Percentiles rank a stretch among this genome's conserved stretches.
phyloP scores from a whole-genome alignment of 2,797 vertebrate species.

The Centropyge bicolor region DNA sequence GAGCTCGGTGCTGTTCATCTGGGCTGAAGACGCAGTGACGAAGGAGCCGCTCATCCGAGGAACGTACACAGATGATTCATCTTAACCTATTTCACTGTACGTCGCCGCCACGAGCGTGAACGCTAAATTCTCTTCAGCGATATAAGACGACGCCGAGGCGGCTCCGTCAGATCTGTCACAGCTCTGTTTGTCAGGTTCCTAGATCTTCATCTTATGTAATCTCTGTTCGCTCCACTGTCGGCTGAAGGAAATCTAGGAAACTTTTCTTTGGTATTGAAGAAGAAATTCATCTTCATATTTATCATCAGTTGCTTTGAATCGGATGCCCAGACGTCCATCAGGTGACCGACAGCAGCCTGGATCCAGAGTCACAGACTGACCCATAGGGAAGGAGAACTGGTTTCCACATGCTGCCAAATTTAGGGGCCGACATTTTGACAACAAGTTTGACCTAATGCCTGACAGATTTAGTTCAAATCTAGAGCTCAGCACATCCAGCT shows the following conservation, averaged over 20 bases:
- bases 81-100: conserved; percentile 52
- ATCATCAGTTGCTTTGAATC: not conserved
- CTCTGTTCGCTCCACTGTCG: not conserved
- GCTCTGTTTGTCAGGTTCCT: conserved; percentile 25
- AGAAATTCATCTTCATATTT: not conserved
- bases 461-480: not conserved
- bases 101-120: conserved; percentile 34
- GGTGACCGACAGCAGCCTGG: not conserved
- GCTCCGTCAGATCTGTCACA: conserved; percentile 40
- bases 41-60: conserved; percentile 54
- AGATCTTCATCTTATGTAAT: conserved; percentile 21
- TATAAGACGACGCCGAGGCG: conserved; percentile 36
- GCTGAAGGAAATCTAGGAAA: conserved; percentile 30
- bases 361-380: not conserved
- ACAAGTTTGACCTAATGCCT: not conserved
- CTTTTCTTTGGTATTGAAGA: conserved; percentile 1
- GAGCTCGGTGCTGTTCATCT: conserved; percentile 50
- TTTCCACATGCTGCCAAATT: not conserved
- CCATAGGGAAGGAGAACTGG: not conserved
- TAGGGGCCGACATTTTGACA: not conserved
- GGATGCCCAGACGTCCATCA: no score
- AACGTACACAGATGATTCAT: conserved; percentile 65
- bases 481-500: no score
- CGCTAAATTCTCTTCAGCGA: conserved; percentile 17
- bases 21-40: conserved; percentile 58